Percentiles rank a stretch among this genome's conserved stretches.
These are phyloP conservation scores for Mongoloraphidia duomilia DNA, from an alignment of 2,888 invertebrate species.

Conservation along the genomic window DNA sequence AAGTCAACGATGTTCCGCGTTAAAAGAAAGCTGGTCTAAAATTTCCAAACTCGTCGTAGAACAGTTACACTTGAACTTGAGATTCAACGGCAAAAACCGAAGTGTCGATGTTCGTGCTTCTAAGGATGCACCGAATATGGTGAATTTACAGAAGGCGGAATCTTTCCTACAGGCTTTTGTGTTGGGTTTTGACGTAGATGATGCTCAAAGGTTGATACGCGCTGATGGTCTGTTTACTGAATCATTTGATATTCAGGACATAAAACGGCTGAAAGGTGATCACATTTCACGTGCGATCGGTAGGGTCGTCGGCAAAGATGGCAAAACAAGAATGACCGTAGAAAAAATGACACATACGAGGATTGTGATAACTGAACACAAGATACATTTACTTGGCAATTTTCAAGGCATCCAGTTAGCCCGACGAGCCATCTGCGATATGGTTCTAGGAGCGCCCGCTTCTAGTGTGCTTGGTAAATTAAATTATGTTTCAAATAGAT, in stretches of 20 bases:
- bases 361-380: conserved; percentile 91
- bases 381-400: conserved; percentile 93
- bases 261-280: conserved; percentile 88
- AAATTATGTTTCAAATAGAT: conserved; percentile 67
- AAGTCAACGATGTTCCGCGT: conserved; percentile 79
- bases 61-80: conserved; percentile 81
- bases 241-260: conserved; percentile 92
- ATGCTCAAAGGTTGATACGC: conserved; percentile 84
- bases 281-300: conserved; percentile 93
- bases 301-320: conserved; percentile 94
- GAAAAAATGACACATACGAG: conserved; percentile 98
- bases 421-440: conserved; percentile 84
- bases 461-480: conserved; percentile 96
- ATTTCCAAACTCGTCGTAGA: conserved; percentile 94
- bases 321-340: conserved; percentile 93
- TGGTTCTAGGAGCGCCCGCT: conserved; percentile 93
- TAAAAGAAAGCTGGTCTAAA: conserved; percentile 95
- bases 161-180: conserved; percentile 97
- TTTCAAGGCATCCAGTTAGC: conserved; percentile 94
- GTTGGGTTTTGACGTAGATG: conserved; percentile 93
- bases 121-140: conserved; percentile 65
- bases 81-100: conserved; percentile 83
- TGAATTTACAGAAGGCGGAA: conserved; percentile 89
- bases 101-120: conserved; percentile 73
- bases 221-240: conserved; percentile 95